Conservation (phyloP, 2,797 vertebrate species). For the Columba guinea region DNA sequence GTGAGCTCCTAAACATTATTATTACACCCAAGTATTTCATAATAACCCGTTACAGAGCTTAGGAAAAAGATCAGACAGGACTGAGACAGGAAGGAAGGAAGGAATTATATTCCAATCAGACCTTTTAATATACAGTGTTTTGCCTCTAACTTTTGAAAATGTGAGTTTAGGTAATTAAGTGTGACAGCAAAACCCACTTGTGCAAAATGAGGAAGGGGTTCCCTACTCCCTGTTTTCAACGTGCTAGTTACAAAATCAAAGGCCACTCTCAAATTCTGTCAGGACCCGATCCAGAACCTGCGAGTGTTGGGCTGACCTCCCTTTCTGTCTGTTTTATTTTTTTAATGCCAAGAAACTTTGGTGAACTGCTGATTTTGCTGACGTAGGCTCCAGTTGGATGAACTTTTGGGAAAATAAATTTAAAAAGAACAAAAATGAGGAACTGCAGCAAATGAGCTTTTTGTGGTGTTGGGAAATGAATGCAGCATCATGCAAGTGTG, state of each 20-base stretch:
- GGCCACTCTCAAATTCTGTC: neutral
- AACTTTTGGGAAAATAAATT: neutral
- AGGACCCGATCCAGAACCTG: neutral
- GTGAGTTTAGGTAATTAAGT: neutral
- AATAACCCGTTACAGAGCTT: neutral
- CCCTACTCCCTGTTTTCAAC: neutral
- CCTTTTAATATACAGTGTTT: neutral
- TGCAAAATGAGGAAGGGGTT: neutral
- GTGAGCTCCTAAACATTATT: neutral
- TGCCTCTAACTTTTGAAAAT: neutral
- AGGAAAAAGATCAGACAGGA: neutral
- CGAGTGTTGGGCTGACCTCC: fast-evolving
- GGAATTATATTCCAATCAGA: neutral
- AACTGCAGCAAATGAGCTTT: neutral
- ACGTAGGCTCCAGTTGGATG: neutral
- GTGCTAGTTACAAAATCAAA: neutral
- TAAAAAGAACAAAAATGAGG: fast-evolving
- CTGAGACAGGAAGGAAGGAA: neutral
- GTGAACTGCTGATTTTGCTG: neutral
- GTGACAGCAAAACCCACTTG: neutral
- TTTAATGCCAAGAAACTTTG: neutral
- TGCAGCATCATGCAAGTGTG: neutral
- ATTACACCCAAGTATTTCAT: neutral
- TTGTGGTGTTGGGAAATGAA: neutral
- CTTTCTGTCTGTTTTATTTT: neutral